These are phyloP conservation scores for Brachystomella parvula DNA, from an alignment of 1,140 invertebrate species.

Conservation along the genomic window DNA sequence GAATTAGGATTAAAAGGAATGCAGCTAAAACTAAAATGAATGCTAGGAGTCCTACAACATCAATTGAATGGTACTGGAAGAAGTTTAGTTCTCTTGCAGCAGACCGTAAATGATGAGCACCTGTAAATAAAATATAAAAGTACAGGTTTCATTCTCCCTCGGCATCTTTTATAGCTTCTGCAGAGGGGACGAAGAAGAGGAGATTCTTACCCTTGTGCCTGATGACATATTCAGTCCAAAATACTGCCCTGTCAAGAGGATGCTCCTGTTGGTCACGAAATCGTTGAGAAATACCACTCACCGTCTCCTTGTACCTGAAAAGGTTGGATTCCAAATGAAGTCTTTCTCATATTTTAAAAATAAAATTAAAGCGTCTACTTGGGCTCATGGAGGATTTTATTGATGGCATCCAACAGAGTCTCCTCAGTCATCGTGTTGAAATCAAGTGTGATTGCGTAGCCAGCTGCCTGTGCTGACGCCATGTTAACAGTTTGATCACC, in stretches of 20 bases:
- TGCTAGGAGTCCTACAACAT: slow-evolving; percentile 29
- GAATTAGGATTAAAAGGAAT: no score
- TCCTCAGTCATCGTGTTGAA: background rate
- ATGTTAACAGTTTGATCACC: slow-evolving; percentile 51
- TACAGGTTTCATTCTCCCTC: background rate
- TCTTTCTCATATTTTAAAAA: background rate
- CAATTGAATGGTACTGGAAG: slow-evolving; percentile 33
- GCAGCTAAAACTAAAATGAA: background rate
- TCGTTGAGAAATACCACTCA: slow-evolving; percentile 19
- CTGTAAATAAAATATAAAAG: slow-evolving; percentile 10
- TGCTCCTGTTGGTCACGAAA: slow-evolving; percentile 25
- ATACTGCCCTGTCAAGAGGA: slow-evolving; percentile 37
- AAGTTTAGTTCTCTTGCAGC: slow-evolving; percentile 33
- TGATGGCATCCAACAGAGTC: background rate
- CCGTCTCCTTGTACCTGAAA: slow-evolving; percentile 20
- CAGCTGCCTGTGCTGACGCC: background rate
- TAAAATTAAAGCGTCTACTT: background rate
- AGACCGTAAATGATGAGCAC: slow-evolving; percentile 36
- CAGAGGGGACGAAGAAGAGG: no score
- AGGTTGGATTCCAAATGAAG: background rate
- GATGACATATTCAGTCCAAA: slow-evolving; percentile 42
- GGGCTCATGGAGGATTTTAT: background rate
- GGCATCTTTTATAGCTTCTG: background rate
- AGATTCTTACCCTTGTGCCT: slow-evolving; percentile 39
- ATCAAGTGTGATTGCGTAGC: slow-evolving; percentile 18